Evolutionary conservation across 2,797 vertebrate species (phyloP).

Genomic region (Spinus pinus): DNA sequence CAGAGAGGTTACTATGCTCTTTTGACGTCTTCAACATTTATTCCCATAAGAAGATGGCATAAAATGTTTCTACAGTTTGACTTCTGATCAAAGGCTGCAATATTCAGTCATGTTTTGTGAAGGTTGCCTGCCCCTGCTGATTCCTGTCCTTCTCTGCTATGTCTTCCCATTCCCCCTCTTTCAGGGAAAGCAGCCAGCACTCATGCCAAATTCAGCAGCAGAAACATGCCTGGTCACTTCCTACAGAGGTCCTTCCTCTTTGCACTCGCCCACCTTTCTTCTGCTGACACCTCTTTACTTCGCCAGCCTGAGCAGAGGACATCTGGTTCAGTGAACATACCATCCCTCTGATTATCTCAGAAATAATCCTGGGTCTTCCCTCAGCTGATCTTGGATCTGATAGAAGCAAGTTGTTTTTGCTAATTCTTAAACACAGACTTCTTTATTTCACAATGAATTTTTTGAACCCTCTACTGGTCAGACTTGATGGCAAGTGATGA

Average conservation of each 20-base stretch:
- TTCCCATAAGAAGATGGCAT: background rate
- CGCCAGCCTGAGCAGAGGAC: background rate
- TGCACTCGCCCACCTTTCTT: background rate
- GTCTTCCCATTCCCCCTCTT: background rate
- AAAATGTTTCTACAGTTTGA: background rate
- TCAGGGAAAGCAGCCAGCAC: background rate
- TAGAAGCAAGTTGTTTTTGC: background rate
- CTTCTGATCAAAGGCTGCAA: constrained; percentile 20
- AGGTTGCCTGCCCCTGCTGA: background rate
- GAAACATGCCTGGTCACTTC: background rate
- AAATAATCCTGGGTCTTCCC: background rate
- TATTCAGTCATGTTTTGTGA: background rate
- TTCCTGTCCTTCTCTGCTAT: background rate
- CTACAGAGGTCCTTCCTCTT: background rate
- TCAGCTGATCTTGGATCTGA: background rate
- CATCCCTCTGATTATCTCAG: background rate
- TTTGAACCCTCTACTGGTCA: background rate
- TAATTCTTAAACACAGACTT: background rate
- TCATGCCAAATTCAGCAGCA: background rate
- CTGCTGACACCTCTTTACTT: background rate
- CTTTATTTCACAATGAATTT: background rate
- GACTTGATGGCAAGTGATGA: background rate
- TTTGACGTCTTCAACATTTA: constrained; percentile 5
- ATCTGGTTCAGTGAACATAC: background rate
- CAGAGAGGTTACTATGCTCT: background rate